phyloP scores from a whole-genome alignment of 2,113 vertebrate species.

The Lycocorax pyrrhopterus region DNA sequence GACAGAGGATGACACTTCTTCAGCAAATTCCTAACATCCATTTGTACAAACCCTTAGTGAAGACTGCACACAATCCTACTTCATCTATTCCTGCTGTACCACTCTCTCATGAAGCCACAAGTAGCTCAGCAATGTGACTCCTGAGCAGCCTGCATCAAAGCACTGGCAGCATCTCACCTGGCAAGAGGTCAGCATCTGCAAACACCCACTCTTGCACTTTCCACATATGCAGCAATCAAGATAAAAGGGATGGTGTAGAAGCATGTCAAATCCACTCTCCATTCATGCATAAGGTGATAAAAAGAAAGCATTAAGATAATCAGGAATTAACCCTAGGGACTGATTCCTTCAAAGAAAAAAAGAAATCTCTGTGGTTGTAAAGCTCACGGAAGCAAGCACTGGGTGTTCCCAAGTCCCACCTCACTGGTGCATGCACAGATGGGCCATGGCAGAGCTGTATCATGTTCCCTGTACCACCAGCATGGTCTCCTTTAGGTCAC shows the following conservation, averaged over 20 bases:
- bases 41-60: not conserved
- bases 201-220: not conserved
- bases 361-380: not conserved
- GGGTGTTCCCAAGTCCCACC: not conserved
- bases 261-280: not conserved
- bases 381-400: not conserved
- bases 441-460: not conserved
- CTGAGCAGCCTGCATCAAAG: not conserved
- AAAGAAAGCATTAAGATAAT: not conserved
- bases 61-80: not conserved
- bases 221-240: not conserved
- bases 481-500: not conserved
- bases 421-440: not conserved
- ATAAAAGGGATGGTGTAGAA: not conserved
- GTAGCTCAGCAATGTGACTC: not conserved
- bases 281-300: not conserved
- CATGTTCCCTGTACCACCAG: not conserved
- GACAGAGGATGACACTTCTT: not conserved
- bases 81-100: not conserved
- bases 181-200: not conserved
- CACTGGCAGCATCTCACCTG: not conserved
- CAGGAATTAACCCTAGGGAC: not conserved
- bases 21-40: not conserved
- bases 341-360: not conserved
- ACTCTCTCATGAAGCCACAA: not conserved